Base-by-base conservation (phyloP, 2,888 invertebrate species). In the Palloptera scutellata region DNA sequence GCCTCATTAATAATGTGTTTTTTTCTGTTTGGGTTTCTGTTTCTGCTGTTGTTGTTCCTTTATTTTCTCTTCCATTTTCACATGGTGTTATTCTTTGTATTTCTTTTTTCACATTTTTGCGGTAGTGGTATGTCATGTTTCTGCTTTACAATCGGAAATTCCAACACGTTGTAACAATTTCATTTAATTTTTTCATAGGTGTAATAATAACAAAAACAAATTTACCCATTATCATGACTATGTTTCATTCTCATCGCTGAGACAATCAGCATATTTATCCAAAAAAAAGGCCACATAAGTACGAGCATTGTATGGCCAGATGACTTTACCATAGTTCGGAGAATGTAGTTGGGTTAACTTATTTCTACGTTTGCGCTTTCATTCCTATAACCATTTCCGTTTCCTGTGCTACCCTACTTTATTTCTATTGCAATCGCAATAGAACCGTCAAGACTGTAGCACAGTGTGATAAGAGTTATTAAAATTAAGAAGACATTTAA, bases 321-420 rank as follows among this genome's bases (percentile, higher is more conserved):
- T 15, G 48, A 13, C 48, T 48, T 11, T 48, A 6, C 30, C 6
- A 4, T 30, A 30, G 30, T 30, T n/a, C n/a, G n/a, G 30, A 30
- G 30, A 30, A 30, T 30, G 30, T 30, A 30, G 30, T 30, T 30
- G 30, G 6, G 30, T 30, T 30, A 6, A 2, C 30, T 48, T 15
- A 48, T 15, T 48, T 48, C 5, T 11, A 48, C 48, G 9, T 54
- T 54, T 54, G 54, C 54, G 54, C 54, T 20, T 54, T 54, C 10
- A 17, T 54, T 54, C 54, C 17, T 54, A 9, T 0, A 19, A 17
- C 19, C 54, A 54, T 20, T 10, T 54, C 54, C 54, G 54, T 20
- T 54, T 54, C 19, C n/a, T 48, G 51, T 48, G 51, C 51, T 48
- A 48, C 51, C 6, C 15, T 48, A 15, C 51, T 15, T 48, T 48